Conservation (phyloP, 2,113 vertebrate species). For the Crocuta crocuta region DNA sequence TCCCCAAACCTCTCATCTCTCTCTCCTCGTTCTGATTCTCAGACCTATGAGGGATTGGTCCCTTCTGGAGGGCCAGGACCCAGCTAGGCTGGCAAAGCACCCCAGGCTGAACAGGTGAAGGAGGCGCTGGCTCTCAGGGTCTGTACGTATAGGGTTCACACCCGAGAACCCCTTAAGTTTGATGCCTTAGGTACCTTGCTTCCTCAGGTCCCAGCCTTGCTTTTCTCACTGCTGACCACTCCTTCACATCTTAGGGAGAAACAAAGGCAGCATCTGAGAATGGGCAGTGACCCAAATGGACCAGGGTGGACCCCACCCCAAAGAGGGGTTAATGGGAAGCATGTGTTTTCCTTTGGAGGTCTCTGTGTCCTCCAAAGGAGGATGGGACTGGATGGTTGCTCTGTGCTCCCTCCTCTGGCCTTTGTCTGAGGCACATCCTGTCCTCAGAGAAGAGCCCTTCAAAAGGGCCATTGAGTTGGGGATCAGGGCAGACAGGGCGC, state of each 20-base stretch:
- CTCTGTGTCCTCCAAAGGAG: rapidly evolving
- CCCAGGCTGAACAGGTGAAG: neutral
- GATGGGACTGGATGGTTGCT: neutral
- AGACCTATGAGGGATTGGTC: neutral
- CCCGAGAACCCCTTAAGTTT: neutral
- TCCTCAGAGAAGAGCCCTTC: neutral
- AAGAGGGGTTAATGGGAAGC: neutral
- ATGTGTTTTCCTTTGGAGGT: neutral
- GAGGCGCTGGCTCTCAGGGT: neutral
- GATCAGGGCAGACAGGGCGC: neutral
- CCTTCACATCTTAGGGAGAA: neutral
- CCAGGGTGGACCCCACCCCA: neutral
- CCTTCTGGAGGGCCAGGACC: neutral
- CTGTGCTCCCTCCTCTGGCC: neutral
- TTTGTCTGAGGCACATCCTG: neutral
- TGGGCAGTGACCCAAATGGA: neutral
- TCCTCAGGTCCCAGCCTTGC: neutral
- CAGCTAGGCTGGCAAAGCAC: too few species aligned
- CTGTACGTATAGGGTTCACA: neutral
- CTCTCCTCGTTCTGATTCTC: neutral
- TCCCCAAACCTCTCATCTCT: neutral
- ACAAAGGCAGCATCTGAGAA: neutral
- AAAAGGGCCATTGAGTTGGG: neutral
- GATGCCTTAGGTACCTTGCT: neutral
- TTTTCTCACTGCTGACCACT: neutral